phyloP scores from a whole-genome alignment of 2,113 vertebrate species.

The Struthio camelus region DNA sequence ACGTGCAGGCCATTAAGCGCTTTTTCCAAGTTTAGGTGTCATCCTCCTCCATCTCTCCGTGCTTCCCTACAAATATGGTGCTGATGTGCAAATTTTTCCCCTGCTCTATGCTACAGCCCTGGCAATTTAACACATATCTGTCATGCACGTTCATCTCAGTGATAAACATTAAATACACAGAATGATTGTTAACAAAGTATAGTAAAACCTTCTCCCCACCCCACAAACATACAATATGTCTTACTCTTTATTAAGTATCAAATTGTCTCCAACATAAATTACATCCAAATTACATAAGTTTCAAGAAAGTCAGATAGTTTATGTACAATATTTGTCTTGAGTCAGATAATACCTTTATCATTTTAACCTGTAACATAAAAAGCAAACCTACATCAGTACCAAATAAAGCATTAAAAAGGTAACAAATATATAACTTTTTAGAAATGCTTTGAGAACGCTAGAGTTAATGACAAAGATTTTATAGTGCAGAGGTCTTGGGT shows the following conservation, averaged over 20 bases:
- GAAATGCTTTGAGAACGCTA: conserved; percentile 72
- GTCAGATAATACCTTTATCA: conserved; percentile 76
- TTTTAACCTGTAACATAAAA: conserved; percentile 72
- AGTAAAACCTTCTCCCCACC: neutral
- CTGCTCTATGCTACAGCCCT: neutral
- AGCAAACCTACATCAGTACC: conserved; percentile 70
- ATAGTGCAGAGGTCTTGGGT: conserved; percentile 32
- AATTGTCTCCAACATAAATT: conserved; percentile 84
- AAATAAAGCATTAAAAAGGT: conserved; percentile 78
- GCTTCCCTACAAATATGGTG: neutral
- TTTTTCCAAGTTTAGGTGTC: neutral
- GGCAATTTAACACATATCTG: neutral
- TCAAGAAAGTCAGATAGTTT: conserved; percentile 72
- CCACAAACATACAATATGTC: conserved; percentile 32
- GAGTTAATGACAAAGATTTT: conserved; percentile 69
- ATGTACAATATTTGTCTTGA: conserved; percentile 76
- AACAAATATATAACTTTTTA: conserved; percentile 75
- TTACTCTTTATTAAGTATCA: conserved; percentile 83
- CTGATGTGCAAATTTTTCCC: neutral
- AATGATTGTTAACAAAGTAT: neutral
- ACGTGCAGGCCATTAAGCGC: neutral
- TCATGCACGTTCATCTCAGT: neutral
- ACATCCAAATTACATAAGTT: conserved; percentile 74
- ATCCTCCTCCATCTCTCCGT: neutral
- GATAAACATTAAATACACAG: neutral